Evolutionary conservation across 2,888 invertebrate species (phyloP).

Genomic region (Esperia sulphurella): DNA sequence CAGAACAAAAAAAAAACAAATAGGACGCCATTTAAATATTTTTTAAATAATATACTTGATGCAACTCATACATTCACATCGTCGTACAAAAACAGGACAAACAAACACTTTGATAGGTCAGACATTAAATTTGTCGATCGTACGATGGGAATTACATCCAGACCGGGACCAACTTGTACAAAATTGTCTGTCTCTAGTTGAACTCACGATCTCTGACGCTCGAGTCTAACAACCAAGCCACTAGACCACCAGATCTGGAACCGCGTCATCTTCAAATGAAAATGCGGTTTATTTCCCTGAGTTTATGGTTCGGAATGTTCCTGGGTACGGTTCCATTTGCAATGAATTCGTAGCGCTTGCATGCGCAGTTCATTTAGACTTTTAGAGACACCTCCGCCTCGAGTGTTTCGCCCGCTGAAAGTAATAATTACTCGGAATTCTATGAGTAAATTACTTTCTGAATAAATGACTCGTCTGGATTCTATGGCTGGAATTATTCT

Average conservation of each 20-base stretch:
- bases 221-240: too few species aligned
- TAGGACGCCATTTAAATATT: too few species aligned
- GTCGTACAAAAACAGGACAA: too few species aligned
- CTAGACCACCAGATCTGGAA: neutral
- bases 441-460: neutral
- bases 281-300: constrained; percentile 8
- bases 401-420: constrained; percentile 23
- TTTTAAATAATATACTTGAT: too few species aligned
- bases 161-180: too few species aligned
- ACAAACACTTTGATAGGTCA: too few species aligned
- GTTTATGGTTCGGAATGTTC: constrained; percentile 13
- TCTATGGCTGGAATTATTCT: constrained; percentile 14
- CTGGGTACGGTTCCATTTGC: constrained; percentile 24
- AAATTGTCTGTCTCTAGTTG: too few species aligned
- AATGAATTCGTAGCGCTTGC: constrained; percentile 29
- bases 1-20: too few species aligned
- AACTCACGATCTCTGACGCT: too few species aligned
- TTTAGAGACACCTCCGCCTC: constrained; percentile 23
- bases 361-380: constrained; percentile 20
- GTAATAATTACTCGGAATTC: constrained; percentile 37
- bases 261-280: constrained; percentile 3
- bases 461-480: neutral
- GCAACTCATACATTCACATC: too few species aligned
- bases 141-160: too few species aligned
- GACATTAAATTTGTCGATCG: too few species aligned